Percentiles rank a stretch among this genome's conserved stretches.
Evolutionary conservation across 2,888 invertebrate genomes (phyloP).

Genomic region (Amiota minor): DNA sequence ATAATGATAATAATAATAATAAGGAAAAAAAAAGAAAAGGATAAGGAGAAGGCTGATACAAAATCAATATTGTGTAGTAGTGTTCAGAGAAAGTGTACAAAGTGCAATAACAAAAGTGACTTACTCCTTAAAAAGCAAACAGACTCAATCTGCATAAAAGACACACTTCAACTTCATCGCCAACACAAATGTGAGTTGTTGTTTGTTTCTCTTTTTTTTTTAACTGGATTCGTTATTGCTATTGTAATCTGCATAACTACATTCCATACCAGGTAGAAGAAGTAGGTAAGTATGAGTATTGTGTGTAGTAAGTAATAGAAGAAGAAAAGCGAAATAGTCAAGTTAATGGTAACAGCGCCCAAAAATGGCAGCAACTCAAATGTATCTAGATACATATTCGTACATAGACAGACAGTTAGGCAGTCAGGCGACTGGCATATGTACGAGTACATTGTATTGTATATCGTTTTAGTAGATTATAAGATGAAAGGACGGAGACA

Average conservation of each 20-base stretch:
- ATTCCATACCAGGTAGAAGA: conserved; percentile 1
- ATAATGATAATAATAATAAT: too few relatives aligned
- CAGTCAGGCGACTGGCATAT: neutral
- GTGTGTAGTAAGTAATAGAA: too few relatives aligned
- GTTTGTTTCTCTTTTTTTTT: neutral
- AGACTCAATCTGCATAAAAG: neutral
- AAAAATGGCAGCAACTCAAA: conserved; percentile 19
- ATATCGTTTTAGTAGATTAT: too few relatives aligned
- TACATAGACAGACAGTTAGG: neutral
- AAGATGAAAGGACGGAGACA: neutral
- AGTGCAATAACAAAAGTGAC: conserved; percentile 3
- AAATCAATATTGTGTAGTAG: too few relatives aligned
- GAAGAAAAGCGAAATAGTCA: conserved; percentile 1
- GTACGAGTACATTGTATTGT: too few relatives aligned
- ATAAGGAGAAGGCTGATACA: too few relatives aligned
- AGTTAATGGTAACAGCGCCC: conserved; percentile 26
- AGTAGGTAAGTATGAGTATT: too few relatives aligned
- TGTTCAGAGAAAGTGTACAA: too few relatives aligned
- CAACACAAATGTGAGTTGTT: too few relatives aligned
- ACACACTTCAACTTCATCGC: conserved; percentile 5
- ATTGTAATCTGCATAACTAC: conserved; percentile 28
- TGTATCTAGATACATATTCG: too few relatives aligned
- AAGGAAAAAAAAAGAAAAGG: too few relatives aligned
- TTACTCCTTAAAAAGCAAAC: conserved; percentile 3
- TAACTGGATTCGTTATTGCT: conserved; percentile 11